These are phyloP conservation scores for Condylura cristata DNA, from an alignment of 2,113 vertebrate species.

Conservation along the genomic window DNA sequence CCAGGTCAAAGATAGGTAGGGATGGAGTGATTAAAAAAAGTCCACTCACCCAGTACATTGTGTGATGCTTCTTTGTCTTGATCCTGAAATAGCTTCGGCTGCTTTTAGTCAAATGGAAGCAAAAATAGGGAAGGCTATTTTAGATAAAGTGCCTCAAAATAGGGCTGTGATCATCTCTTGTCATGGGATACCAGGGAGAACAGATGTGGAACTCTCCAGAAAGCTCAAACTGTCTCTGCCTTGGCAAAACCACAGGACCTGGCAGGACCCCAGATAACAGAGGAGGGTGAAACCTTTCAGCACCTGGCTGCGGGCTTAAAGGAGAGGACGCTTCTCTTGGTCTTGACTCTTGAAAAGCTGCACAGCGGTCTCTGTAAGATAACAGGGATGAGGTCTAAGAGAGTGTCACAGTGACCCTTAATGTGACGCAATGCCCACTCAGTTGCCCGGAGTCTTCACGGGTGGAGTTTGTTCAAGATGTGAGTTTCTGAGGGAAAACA, in stretches of 20 bases:
- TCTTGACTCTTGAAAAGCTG: neutral
- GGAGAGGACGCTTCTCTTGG: neutral
- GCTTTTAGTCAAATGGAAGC: conserved; percentile 58
- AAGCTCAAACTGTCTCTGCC: neutral
- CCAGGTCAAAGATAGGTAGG: conserved; percentile 5
- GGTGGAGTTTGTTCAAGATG: neutral
- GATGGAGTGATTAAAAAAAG: neutral
- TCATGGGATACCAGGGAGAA: conserved; percentile 22
- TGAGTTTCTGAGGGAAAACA: neutral
- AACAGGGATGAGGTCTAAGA: neutral
- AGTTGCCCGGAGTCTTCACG: neutral
- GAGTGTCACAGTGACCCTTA: neutral
- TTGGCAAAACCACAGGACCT: conserved; percentile 10
- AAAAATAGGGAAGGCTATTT: conserved; percentile 66
- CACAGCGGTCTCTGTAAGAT: neutral
- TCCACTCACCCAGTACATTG: neutral
- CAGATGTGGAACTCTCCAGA: conserved; percentile 34
- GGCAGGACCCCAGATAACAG: neutral
- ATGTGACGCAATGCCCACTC: neutral
- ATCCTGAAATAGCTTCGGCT: conserved; percentile 66
- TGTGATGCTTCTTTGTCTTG: conserved; percentile 58
- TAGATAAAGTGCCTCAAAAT: conserved; percentile 67
- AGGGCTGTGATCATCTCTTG: conserved; percentile 51
- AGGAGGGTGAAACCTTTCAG: neutral
- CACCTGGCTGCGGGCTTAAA: neutral